Evolutionary conservation across 2,113 vertebrate species (phyloP), one percentile per base, ranked within the genome.

Genomic region (Oryzias javanicus): DNA sequence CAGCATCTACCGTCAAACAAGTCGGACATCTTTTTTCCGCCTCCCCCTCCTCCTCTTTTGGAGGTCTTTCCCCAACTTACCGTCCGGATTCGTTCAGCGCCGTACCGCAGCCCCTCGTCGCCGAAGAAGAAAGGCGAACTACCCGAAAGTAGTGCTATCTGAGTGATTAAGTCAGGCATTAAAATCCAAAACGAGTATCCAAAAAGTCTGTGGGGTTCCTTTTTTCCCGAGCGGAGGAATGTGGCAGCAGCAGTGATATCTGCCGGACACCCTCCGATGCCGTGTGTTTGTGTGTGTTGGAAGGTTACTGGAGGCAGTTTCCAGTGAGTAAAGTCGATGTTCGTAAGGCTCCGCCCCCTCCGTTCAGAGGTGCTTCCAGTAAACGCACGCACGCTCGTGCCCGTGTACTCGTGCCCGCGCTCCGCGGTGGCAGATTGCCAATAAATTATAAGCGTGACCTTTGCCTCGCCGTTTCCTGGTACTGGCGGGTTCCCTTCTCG

Each of bases 381-480:
- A 92, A 92, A 74, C 67, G 65, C 67, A 69, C 77, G 56, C 81
- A 58, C 62, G 56, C 67, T 45, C 83, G 29, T 82, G 49, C 72
- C 25, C 83, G 49, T 82, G 53, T 69, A 27, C 72, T 24, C 72
- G 70, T 22, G 72, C 82, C 35, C 84, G 66, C 71, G 60, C 79
- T 17, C 79, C 48, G 61, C 42, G 77, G 44, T 86, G 90, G 89
- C 79, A 71, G 82, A 78, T 81, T 79, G 84, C 90, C 90, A 89
- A 87, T 86, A 90, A 89, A 88, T 89, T 89, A 88, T 89, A 86
- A 88, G 74, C 67, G 79, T 89, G 90, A 91, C 85, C 87, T 90
- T 89, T 90, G 81, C 74, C 64, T 85, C 81, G 82, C 87, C 15
- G 86, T 89, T 94, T 94, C 93, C 93, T 93, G 93, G 91, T 92